A percentile compares a stretch with the other conserved stretches of the same genome.
Evolutionary conservation across 1,140 invertebrate species (phyloP).

Genomic region (Pseudomyrmex gracilis): DNA sequence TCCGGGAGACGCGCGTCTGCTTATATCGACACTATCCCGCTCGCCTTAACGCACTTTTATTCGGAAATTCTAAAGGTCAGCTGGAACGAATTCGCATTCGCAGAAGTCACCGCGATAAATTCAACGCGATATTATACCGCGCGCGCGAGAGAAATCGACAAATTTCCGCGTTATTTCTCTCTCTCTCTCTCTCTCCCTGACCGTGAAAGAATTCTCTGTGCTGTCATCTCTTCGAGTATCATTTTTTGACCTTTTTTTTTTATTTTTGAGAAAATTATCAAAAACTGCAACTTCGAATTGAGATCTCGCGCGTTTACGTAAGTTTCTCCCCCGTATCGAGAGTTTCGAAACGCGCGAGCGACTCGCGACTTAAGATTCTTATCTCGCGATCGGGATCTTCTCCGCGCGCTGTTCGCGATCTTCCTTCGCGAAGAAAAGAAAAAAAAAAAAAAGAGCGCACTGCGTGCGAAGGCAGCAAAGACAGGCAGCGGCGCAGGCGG

Average conservation of each 20-base stretch:
- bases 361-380: not conserved
- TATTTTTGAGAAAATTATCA: not conserved
- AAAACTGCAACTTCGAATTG: not conserved
- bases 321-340: conserved; percentile 5
- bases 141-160: conserved; percentile 13
- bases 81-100: conserved; percentile 34
- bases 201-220: conserved; percentile 10
- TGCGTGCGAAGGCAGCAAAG: conserved; percentile 14
- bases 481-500: conserved; percentile 4
- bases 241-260: not conserved
- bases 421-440: not conserved
- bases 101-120: conserved; percentile 31
- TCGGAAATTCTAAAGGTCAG: conserved; percentile 59
- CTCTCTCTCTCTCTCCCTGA: not conserved
- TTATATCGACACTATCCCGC: conserved; percentile 50
- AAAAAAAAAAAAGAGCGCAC: conserved; percentile 1
- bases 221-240: not conserved
- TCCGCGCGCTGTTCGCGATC: not conserved
- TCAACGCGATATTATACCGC: conserved; percentile 15
- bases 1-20: conserved; percentile 30
- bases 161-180: conserved; percentile 42
- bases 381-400: conserved; percentile 10
- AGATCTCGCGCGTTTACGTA: conserved; percentile 12
- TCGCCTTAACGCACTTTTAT: conserved; percentile 54
- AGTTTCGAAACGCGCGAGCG: conserved; percentile 4